Conservation (phyloP, 2,888 invertebrate genomes). For the Eubasilissa splendida region DNA sequence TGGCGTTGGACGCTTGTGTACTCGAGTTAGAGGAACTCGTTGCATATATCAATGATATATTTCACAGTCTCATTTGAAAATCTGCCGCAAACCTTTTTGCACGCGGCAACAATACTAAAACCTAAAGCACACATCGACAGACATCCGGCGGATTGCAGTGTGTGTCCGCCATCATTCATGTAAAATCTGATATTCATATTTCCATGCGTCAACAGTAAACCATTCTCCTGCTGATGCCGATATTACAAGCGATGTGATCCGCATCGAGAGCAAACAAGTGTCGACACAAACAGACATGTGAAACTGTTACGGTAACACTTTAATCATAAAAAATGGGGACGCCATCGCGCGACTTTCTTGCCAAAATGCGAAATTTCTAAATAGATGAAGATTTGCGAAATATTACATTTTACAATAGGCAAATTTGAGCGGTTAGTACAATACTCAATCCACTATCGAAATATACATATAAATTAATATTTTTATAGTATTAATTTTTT, state of each 20-base stretch:
- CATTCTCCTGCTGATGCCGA: constrained; percentile 34
- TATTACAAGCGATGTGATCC: constrained; percentile 46
- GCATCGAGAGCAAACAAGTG: constrained; percentile 52
- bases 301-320: constrained; percentile 4
- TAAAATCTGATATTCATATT: constrained; percentile 44
- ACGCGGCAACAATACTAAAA: background rate
- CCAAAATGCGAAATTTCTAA: too few species aligned
- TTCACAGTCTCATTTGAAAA: too few species aligned
- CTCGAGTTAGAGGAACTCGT: too few species aligned
- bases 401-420: too few species aligned
- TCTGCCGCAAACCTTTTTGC: constrained; percentile 1
- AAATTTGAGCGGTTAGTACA: too few species aligned
- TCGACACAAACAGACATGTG: constrained; percentile 47
- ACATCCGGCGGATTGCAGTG: constrained; percentile 10
- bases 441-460: too few species aligned
- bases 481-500: too few species aligned
- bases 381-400: too few species aligned
- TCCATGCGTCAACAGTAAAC: constrained; percentile 15
- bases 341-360: background rate
- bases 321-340: background rate
- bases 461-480: too few species aligned
- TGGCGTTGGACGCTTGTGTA: too few species aligned
- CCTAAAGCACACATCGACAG: background rate
- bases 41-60: too few species aligned
- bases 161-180: constrained; percentile 29